These are phyloP conservation scores for Ptychoptera contaminata DNA, from an alignment of 2,888 invertebrate species.

Conservation along the genomic window DNA sequence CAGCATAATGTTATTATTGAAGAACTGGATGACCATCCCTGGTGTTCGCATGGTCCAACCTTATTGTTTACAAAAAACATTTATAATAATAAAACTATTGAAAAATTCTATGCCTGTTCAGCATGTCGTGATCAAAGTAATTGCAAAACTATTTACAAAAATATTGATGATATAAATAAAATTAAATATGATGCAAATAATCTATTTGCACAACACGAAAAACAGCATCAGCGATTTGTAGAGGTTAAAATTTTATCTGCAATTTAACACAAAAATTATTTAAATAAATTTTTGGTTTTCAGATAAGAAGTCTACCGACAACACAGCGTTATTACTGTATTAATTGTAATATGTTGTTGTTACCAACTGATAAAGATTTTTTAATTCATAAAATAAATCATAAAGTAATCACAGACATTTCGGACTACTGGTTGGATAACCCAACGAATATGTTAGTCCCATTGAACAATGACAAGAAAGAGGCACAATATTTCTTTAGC, in stretches of 20 bases:
- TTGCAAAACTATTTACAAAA: conserved; percentile 49
- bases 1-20: conserved; percentile 33
- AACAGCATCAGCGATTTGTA: too few relatives aligned
- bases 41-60: conserved; percentile 63
- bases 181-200: too few relatives aligned
- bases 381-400: conserved; percentile 40
- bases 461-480: conserved; percentile 55
- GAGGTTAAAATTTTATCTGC: too few relatives aligned
- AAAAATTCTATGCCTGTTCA: conserved; percentile 63
- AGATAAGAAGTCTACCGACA: too few relatives aligned
- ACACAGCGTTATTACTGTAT: conserved; percentile 41
- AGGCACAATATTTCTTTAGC: conserved; percentile 80
- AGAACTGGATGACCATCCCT: conserved; percentile 45
- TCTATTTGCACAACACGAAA: too few relatives aligned
- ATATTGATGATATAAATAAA: too few relatives aligned
- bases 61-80: conserved; percentile 44
- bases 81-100: conserved; percentile 13
- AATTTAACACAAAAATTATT: conserved; percentile 12
- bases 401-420: conserved; percentile 34
- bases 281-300: too few relatives aligned
- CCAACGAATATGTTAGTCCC: conserved; percentile 55
- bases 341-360: conserved; percentile 41
- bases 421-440: conserved; percentile 39
- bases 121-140: conserved; percentile 65
- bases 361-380: conserved; percentile 5